These are phyloP conservation scores for Austrofundulus limnaeus DNA, from an alignment of 2,113 vertebrate genomes.

Conservation along the genomic window DNA sequence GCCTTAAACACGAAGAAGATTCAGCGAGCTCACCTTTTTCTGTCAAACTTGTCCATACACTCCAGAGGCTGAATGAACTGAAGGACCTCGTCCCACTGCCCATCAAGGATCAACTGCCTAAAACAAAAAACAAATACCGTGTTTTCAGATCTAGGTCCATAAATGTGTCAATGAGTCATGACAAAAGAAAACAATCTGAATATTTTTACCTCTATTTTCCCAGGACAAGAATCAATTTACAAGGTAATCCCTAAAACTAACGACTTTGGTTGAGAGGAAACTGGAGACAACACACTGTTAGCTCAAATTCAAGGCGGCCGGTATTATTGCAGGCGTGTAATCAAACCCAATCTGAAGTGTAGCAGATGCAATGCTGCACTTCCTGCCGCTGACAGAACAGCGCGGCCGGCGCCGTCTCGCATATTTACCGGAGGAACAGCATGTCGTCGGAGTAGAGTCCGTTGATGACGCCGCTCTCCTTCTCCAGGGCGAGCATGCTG, in stretches of 20 bases:
- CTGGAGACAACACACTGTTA: constrained; percentile 2
- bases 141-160: not conserved
- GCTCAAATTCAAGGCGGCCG: constrained; percentile 30
- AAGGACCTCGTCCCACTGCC: constrained; percentile 98
- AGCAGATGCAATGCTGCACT: constrained; percentile 16
- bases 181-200: not conserved
- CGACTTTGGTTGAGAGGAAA: constrained; percentile 1
- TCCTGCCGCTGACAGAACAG: not conserved
- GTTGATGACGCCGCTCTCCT: constrained; percentile 98
- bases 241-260: not conserved
- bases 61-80: constrained; percentile 98
- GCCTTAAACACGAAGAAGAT: too few species aligned
- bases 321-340: constrained; percentile 8
- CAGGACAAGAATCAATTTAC: not conserved
- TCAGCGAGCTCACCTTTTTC: constrained; percentile 84
- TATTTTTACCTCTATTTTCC: not conserved
- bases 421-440: constrained; percentile 92
- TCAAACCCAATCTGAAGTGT: constrained; percentile 8
- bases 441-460: constrained; percentile 98
- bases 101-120: constrained; percentile 95
- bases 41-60: constrained; percentile 98
- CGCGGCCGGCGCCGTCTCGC: not conserved
- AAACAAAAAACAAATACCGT: constrained; percentile 12
- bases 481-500: constrained; percentile 96
- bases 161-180: not conserved